phyloP scores from a whole-genome alignment of 2,797 vertebrate genomes.

The Clarias pachynema region DNA sequence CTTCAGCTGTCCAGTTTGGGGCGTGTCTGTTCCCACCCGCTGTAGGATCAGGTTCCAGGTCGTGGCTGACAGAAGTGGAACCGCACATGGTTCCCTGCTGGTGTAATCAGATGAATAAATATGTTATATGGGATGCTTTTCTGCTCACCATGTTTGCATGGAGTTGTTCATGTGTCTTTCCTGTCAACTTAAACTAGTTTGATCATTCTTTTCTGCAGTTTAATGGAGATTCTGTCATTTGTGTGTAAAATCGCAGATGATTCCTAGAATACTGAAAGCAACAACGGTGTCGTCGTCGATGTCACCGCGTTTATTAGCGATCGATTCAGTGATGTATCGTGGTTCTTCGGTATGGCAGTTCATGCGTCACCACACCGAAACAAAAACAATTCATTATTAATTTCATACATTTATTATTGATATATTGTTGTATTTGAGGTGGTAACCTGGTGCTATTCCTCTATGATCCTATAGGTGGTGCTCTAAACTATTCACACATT shows the following conservation, averaged over 20 bases:
- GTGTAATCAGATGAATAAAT: not conserved
- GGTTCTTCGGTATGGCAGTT: no score
- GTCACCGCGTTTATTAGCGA: not conserved
- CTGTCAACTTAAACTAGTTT: not conserved
- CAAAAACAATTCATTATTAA: no score
- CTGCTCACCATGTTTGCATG: not conserved
- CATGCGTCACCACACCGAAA: no score
- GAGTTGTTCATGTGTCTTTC: not conserved
- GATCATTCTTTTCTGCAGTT: not conserved
- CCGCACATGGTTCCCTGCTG: not conserved
- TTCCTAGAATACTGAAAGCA: not conserved
- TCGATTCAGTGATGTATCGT: no score
- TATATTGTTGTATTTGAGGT: no score
- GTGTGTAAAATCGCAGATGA: not conserved
- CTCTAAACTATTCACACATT: no score
- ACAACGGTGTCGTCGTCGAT: not conserved
- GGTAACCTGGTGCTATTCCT: no score
- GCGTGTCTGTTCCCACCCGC: not conserved
- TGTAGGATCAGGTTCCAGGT: not conserved
- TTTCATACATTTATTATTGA: no score
- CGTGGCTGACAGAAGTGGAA: not conserved
- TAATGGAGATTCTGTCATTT: not conserved
- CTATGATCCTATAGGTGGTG: no score
- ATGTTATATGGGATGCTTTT: not conserved
- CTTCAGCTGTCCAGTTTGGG: not conserved